Base-by-base conservation (phyloP, 1,140 invertebrate species). In the Acyrthosiphon pisum region DNA sequence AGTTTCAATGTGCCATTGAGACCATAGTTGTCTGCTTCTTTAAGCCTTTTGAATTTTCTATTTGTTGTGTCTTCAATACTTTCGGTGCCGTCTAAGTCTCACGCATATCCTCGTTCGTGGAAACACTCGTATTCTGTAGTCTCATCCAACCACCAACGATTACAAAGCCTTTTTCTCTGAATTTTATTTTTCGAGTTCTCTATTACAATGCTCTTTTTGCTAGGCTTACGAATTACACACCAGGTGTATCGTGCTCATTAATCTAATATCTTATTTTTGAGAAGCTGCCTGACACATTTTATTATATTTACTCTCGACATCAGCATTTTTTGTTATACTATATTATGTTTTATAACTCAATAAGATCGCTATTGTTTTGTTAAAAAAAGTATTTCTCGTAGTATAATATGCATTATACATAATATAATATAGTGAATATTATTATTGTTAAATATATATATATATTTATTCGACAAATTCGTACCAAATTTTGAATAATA, bases 31-130 rank as follows among this genome's bases (percentile, higher is more conserved):
- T 76, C n/a, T 76, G 60, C 30, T 76, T n/a, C 60, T 76, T 1
- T 76, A 76, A 76, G 60, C n/a, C n/a, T 76, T 76, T 76, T 76
- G 14, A 76, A 76, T 76, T 76, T 76, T 76, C 11, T 76, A 76
- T 76, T 76, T 76, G 11, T 76, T 76, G 6, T 4, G 6, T n/a
- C 11, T 76, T 6, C n/a, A n/a, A 76, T 76, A 76, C 60, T 20
- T 76, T 76, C 18, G n/a, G 30, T 76, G 14, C n/a, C n/a, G 4
- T 76, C 30, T n/a, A 11, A n/a, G 60, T 76, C 20, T 76, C 30
- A n/a, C 60, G 60, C 14, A 76, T 83, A 83, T 83, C 35, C 1
- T 37, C 0, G 20, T 83, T 8, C 35, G 20, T 37, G 2, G 35
- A 83, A 83, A 22, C n/a, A 76, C 11, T n/a, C 60, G 11, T n/a